Evolutionary conservation across 2,888 invertebrate species (phyloP).

Genomic region (Meiosimyza decipiens): DNA sequence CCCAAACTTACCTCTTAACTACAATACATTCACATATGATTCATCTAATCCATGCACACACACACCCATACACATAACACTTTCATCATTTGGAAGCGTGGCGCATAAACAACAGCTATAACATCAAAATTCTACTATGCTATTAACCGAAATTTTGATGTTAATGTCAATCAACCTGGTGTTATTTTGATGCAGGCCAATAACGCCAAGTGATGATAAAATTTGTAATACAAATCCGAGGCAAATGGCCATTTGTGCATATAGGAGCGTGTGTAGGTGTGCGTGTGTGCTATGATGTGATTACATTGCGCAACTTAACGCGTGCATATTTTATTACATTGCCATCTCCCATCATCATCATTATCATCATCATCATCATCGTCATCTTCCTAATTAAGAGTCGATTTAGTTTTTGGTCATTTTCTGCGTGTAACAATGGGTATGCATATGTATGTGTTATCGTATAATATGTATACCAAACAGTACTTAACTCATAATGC

Average conservation of each 20-base stretch:
- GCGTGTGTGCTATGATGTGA: not conserved
- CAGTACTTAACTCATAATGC: slow-evolving; percentile 1
- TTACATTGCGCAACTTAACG: too few species aligned
- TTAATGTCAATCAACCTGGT: slow-evolving; percentile 18
- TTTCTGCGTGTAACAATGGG: slow-evolving; percentile 10
- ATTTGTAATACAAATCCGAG: not conserved
- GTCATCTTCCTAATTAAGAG: slow-evolving; percentile 21
- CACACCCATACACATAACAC: not conserved
- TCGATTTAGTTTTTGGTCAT: slow-evolving; percentile 25
- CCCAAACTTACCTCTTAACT: too few species aligned
- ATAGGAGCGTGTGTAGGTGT: not conserved
- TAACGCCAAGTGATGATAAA: not conserved
- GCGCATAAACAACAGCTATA: not conserved
- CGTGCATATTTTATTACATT: slow-evolving; percentile 11
- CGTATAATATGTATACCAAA: not conserved
- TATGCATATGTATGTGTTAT: not conserved
- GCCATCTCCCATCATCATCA: not conserved
- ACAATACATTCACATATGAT: too few species aligned
- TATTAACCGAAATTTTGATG: slow-evolving; percentile 15
- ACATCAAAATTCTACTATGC: not conserved
- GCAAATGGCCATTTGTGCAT: not conserved
- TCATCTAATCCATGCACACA: too few species aligned
- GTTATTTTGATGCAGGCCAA: slow-evolving; percentile 6
- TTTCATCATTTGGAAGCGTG: not conserved
- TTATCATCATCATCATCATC: not conserved